Base-by-base conservation (phyloP, 2,113 vertebrate genomes). In the Ictalurus punctatus region DNA sequence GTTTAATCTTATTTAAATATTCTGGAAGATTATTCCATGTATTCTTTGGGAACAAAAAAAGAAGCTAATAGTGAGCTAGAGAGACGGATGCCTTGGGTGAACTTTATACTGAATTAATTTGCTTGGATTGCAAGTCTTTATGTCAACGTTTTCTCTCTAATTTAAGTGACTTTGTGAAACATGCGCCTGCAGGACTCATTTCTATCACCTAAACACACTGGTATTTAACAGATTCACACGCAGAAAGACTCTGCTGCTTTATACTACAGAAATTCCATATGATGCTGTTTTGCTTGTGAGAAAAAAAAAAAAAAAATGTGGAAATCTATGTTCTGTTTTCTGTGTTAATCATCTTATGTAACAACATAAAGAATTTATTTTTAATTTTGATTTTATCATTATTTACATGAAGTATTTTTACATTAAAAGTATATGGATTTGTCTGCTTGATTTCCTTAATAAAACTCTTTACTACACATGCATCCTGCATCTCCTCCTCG, bases 101-200 rank as follows among this genome's bases (percentile, higher is more conserved):
- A 78, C 37, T 30, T 78, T 63, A 25, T 25, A 73, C 13, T 56
- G 54, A 59, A 86, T 19, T 74, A 73, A 86, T 56, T 73, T 85
- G 83, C 23, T 27, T 34, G 19, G 13, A 48, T 44, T 67, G 14
- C 61, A 17, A 16, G 27, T 44, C 83, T 25, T 52, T 84, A 44
- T 69, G 40, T 84, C 59, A 48, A n/a, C 21, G 4, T 79, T 52
- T n/a, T 67, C 61, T 67, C 13, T 65, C 16, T 48, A 48, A 58
- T 58, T 30, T 58, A n/a, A 27, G 27, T 16, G n/a, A n/a, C 40
- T 80, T 54, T 25, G 76, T 80, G 76, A 80, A 81, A 34, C 81
- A 23, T 34, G 54, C 0, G n/a, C 17, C 54, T 59, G 80, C n/a
- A 83, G 30, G 81, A 58, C 30, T 58, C n/a, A 2, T 23, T 14